A percentile compares a stretch with the other conserved stretches of the same genome.
Conservation (phyloP, 2,888 invertebrate species). For the Metallyticus violacea region DNA sequence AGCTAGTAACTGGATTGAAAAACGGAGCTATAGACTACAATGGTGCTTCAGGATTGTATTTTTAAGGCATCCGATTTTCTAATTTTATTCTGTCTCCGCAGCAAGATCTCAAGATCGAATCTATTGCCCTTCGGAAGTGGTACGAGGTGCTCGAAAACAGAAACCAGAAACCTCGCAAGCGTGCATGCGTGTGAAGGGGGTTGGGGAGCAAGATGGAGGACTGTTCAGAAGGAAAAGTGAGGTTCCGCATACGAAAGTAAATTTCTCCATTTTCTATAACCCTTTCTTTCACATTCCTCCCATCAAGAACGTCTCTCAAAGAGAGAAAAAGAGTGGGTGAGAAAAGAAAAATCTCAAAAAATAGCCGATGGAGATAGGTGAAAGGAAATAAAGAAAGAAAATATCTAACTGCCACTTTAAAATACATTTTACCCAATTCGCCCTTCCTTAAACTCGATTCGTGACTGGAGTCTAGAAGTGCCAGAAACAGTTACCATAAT, state of each 20-base stretch:
- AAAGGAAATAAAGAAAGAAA: not conserved
- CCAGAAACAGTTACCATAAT: slow-evolving; percentile 6
- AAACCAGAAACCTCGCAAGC: not conserved
- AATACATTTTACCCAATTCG: slow-evolving; percentile 15
- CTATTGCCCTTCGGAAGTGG: not conserved
- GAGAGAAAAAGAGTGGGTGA: not conserved
- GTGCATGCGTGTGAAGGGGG: not conserved
- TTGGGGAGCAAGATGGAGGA: not conserved
- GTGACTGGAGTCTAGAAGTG: slow-evolving; percentile 3
- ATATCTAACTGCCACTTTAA: slow-evolving; percentile 16
- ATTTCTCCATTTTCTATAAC: slow-evolving; percentile 8
- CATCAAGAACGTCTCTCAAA: not conserved
- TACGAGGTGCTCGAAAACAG: too few species aligned
- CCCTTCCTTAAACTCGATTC: slow-evolving; percentile 2
- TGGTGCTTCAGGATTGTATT: not conserved
- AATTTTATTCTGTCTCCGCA: slow-evolving; percentile 6
- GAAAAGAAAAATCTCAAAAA: not conserved
- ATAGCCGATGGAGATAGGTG: not conserved
- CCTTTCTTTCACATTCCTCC: not conserved
- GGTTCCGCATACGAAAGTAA: slow-evolving; percentile 10
- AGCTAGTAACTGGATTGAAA: not conserved
- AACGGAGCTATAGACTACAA: not conserved
- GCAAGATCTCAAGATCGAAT: slow-evolving; percentile 2
- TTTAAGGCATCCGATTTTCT: not conserved
- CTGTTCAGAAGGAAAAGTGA: not conserved